Percentiles rank a stretch among this genome's conserved stretches.
These are phyloP conservation scores for Xylocampa areola DNA, from an alignment of 2,888 invertebrate genomes.

Conservation along the genomic window DNA sequence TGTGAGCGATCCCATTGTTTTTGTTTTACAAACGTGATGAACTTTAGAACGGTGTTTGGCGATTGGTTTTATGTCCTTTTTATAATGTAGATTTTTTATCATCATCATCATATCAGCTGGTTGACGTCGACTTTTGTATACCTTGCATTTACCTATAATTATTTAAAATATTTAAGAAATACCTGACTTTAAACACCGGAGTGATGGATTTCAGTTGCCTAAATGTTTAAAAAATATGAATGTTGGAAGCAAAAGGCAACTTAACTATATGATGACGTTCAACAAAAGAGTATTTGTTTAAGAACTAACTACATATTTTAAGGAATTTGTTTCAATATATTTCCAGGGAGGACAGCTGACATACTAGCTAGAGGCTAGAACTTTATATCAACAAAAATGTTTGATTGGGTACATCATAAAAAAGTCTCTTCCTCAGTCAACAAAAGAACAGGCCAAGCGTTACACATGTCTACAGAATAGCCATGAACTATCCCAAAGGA, in stretches of 20 bases:
- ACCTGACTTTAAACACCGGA: too few relatives aligned
- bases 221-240: too few relatives aligned
- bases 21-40: conserved; percentile 63
- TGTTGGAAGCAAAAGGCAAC: too few relatives aligned
- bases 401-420: conserved; percentile 57
- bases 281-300: too few relatives aligned
- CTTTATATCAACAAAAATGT: conserved; percentile 59
- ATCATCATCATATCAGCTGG: background rate
- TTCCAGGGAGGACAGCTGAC: conserved; percentile 46
- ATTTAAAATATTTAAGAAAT: too few relatives aligned
- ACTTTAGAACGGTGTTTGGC: conserved; percentile 54
- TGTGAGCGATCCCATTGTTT: conserved; percentile 71
- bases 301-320: background rate
- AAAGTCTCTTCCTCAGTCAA: conserved; percentile 59
- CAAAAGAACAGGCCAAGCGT: conserved; percentile 75
- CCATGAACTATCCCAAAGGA: conserved; percentile 72
- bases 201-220: too few relatives aligned
- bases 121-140: too few relatives aligned
- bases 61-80: conserved; percentile 32
- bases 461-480: conserved; percentile 78
- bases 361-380: conserved; percentile 49
- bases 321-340: conserved; percentile 2
- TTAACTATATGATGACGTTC: too few relatives aligned
- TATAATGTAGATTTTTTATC: conserved; percentile 1
- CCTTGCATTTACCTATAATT: too few relatives aligned